Percentiles rank a stretch among this genome's conserved stretches.
Evolutionary conservation across 2,797 vertebrate genomes (phyloP).

Genomic region (Dendrocincla fuliginosa): DNA sequence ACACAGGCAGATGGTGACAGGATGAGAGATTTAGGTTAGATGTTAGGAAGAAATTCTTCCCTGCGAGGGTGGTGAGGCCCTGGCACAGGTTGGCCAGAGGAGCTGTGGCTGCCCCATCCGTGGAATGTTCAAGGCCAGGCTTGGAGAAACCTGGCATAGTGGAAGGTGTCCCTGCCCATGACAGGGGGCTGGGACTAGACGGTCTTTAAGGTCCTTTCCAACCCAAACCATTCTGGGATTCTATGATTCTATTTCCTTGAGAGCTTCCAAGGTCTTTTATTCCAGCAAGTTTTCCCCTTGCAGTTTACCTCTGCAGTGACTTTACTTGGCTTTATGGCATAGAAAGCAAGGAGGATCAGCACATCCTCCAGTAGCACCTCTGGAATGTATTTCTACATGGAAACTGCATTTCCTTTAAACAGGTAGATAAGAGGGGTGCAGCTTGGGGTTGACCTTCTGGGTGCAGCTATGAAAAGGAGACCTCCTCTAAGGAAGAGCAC

Average conservation of each 20-base stretch:
- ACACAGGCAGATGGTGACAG: not conserved
- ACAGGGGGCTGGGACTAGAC: rapidly evolving
- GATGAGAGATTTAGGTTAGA: not conserved
- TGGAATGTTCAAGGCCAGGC: not conserved
- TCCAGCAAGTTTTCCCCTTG: not conserved
- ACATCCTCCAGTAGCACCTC: not conserved
- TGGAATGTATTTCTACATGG: not conserved
- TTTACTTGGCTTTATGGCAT: not conserved
- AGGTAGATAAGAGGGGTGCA: not conserved
- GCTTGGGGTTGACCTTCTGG: not conserved
- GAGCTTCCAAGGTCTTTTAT: not conserved
- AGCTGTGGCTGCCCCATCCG: not conserved
- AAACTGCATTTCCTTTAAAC: not conserved
- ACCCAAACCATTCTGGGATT: not conserved
- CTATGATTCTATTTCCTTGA: not conserved
- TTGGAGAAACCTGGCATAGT: rapidly evolving
- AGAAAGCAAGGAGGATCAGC: not conserved
- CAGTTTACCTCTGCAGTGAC: not conserved
- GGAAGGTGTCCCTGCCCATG: not conserved
- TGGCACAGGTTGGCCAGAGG: not conserved
- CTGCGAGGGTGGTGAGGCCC: rapidly evolving
- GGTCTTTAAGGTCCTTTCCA: not conserved
- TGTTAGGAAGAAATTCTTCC: not conserved
- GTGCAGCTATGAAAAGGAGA: not conserved
- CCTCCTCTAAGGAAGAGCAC: not conserved